Conservation (phyloP, 2,888 invertebrate genomes). For the Byasa hedistus region DNA sequence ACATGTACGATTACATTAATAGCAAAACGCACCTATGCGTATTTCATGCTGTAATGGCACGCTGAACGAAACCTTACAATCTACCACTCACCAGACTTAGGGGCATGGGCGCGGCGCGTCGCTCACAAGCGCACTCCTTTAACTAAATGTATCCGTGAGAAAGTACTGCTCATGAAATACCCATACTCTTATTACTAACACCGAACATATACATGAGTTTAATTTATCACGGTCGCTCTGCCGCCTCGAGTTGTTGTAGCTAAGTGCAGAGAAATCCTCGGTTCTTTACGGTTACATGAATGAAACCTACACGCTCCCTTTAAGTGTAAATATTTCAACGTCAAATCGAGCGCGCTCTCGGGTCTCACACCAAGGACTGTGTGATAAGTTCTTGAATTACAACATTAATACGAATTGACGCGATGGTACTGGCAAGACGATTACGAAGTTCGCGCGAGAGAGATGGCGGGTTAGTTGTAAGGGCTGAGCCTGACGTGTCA, state of each 20-base stretch:
- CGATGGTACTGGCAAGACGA: constrained; percentile 56
- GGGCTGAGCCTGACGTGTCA: constrained; percentile 59
- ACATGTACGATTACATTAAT: constrained; percentile 12
- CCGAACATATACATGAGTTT: constrained; percentile 56
- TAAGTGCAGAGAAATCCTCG: constrained; percentile 67
- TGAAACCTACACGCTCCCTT: constrained; percentile 68
- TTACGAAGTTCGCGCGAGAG: constrained; percentile 47
- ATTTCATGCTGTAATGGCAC: constrained; percentile 64
- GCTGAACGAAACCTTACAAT: constrained; percentile 71
- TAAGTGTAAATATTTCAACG: constrained; percentile 49
- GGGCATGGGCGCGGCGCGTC: constrained; percentile 78
- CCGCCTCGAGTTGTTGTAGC: constrained; percentile 63
- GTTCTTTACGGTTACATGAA: constrained; percentile 70
- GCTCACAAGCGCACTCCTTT: constrained; percentile 66
- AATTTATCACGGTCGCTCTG: constrained; percentile 51
- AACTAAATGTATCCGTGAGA: constrained; percentile 71
- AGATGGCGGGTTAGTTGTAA: constrained; percentile 62
- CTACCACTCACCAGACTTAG: constrained; percentile 75
- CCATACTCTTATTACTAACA: constrained; percentile 61
- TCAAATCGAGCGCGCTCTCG: constrained; percentile 35
- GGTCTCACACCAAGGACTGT: constrained; percentile 28
- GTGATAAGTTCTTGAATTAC: constrained; percentile 31
- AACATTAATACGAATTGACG: constrained; percentile 45
- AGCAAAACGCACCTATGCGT: constrained; percentile 45
- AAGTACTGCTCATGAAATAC: constrained; percentile 59